Evolutionary conservation across 2,113 vertebrate genomes (phyloP).

Genomic region (Macaca fascicularis): DNA sequence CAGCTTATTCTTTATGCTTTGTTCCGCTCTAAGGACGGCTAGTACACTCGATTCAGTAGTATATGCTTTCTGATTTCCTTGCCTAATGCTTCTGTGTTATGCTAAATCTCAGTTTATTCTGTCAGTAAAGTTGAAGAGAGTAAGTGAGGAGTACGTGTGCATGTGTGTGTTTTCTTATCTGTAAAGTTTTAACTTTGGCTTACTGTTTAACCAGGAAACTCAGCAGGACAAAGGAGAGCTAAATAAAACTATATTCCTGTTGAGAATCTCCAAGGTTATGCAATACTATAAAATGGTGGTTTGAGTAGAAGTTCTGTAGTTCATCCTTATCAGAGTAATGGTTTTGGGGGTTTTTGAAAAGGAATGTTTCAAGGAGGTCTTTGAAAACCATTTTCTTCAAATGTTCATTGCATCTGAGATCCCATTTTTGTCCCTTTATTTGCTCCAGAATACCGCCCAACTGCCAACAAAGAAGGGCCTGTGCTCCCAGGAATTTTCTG

Average conservation of each 20-base stretch:
- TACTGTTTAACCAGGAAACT: conserved; percentile 75
- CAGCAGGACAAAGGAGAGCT: conserved; percentile 68
- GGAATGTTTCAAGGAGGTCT: conserved; percentile 86
- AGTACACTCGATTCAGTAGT: conserved; percentile 19
- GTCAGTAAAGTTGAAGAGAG: conserved; percentile 46
- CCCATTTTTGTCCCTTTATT: conserved; percentile 95
- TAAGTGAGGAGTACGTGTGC: neutral
- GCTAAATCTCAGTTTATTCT: conserved; percentile 52
- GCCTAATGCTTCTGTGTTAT: conserved; percentile 33
- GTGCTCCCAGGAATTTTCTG: conserved; percentile 97
- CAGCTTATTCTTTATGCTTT: neutral
- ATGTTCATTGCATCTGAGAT: conserved; percentile 90
- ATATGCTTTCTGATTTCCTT: conserved; percentile 38
- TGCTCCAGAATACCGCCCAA: conserved; percentile 90
- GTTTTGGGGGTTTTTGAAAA: conserved; percentile 65
- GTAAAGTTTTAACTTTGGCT: conserved; percentile 77
- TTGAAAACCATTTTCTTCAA: conserved; percentile 90
- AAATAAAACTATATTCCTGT: conserved; percentile 70
- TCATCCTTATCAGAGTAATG: conserved; percentile 80
- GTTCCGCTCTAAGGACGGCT: neutral
- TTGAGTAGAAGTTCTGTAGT: conserved; percentile 61
- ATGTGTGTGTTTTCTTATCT: conserved; percentile 51
- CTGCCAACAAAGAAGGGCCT: conserved; percentile 95
- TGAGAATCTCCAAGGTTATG: conserved; percentile 77
- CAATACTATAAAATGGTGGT: conserved; percentile 70